Evolutionary conservation across 2,113 vertebrate species (phyloP), one percentile per base, ranked within the genome.

Genomic region (Ancistrus triradiatus): DNA sequence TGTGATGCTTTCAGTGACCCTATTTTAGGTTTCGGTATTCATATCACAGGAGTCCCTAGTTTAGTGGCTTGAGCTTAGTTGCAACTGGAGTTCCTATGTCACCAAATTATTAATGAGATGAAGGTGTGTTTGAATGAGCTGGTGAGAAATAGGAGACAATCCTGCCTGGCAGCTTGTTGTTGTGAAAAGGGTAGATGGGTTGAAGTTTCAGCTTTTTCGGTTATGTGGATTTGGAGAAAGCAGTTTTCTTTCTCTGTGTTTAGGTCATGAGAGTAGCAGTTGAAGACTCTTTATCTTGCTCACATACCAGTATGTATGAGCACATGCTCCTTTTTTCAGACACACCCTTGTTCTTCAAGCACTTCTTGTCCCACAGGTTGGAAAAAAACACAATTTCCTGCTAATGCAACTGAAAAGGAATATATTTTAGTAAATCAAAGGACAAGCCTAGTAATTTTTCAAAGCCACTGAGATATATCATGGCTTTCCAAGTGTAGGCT

Each of bases 291-390:
- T 35, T 56, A 2, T 5, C 14, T 40, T 13, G 38, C 6, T 21
- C 1, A 40, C 27, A 63, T 56, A 11, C 31, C 17, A 24, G 8
- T 51, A 2, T 6, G 18, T 9, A 13, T 46, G n/a, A 7, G 18
- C 7, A 35, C 28, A 13, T 22, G 18, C 9, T 38, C 51, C 8
- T 15, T 44, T 55, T 43, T 43, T 38, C 14, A 46, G 21, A 49
- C 65, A 59, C 69, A 51, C 73, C 69, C 57, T 68, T 25, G 38
- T 40, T 33, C 18, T 15, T 69, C 58, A 31, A 58, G 67, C 59
- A 58, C 50, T 61, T 65, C 65, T 61, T 42, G 73, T 57, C 56
- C 8, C 50, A 52, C 69, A 22, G 57, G 58, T 31, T 66, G 38
- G 33, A 9, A 47, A 27, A 46, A n/a, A n/a, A n/a, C n/a, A n/a